Conservation (phyloP, 2,888 invertebrate species). For the Pachydiplax longipennis region DNA sequence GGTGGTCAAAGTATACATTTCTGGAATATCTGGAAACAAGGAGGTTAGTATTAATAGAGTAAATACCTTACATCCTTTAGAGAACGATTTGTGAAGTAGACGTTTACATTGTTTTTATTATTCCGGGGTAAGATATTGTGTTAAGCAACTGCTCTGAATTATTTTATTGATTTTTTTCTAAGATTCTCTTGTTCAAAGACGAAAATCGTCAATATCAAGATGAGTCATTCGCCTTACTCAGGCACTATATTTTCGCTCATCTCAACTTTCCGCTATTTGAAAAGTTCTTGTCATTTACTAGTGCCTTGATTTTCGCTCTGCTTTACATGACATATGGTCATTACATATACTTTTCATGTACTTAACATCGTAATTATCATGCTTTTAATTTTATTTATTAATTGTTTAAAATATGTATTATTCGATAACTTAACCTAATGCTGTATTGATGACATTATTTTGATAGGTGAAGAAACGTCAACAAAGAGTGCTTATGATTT, state of each 20-base stretch:
- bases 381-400: too few species aligned
- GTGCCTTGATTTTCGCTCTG: too few species aligned
- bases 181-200: not conserved
- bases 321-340: too few species aligned
- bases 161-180: too few species aligned
- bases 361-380: too few species aligned
- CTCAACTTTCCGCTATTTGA: too few species aligned
- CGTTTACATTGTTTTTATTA: not conserved
- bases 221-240: not conserved
- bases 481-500: conserved; percentile 90
- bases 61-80: not conserved
- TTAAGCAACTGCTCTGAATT: too few species aligned
- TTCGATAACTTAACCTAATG: not conserved
- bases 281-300: too few species aligned
- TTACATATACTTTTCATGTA: too few species aligned
- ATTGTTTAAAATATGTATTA: too few species aligned
- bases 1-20: conserved; percentile 91
- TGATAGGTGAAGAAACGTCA: conserved; percentile 93
- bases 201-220: not conserved
- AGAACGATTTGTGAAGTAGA: not conserved
- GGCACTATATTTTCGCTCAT: not conserved
- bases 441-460: conserved; percentile 16
- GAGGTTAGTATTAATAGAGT: conserved; percentile 71
- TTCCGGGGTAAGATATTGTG: too few species aligned
- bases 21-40: conserved; percentile 93